phyloP scores from a whole-genome alignment of 37 sponge, comb jelly and placozoan species.

The Amphimedon queenslandica region DNA sequence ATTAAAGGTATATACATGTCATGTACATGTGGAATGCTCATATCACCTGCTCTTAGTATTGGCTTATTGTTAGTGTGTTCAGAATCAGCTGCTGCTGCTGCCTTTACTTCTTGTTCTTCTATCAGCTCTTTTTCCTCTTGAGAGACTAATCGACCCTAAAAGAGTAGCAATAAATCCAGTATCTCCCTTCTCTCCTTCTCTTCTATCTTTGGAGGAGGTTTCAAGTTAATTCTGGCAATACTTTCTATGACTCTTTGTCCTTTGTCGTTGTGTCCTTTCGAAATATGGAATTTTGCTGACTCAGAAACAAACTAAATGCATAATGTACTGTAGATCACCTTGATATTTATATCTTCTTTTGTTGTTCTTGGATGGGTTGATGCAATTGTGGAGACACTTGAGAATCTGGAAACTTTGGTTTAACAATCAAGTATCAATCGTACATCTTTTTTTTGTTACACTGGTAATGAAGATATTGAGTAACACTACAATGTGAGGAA shows the following conservation, averaged over 20 bases:
- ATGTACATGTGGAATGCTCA: no score
- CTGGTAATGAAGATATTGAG: neutral
- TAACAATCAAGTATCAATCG: slow-evolving; percentile 17
- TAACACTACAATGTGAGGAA: slow-evolving; percentile 15
- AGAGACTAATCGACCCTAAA: slow-evolving; percentile 30
- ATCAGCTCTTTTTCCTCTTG: slow-evolving; percentile 46
- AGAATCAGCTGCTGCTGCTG: no score
- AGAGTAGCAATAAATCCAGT: neutral
- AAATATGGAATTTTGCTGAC: slow-evolving; percentile 59
- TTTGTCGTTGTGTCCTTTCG: slow-evolving; percentile 35
- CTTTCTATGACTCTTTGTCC: slow-evolving; percentile 47
- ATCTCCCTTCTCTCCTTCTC: neutral
- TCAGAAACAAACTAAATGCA: slow-evolving; percentile 56
- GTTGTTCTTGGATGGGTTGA: slow-evolving; percentile 19
- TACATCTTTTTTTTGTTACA: slow-evolving; percentile 15
- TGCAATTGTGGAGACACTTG: slow-evolving; percentile 47
- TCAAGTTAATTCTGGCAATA: slow-evolving; percentile 53
- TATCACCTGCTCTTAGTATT: no score
- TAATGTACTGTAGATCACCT: slow-evolving; percentile 12
- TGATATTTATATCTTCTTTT: slow-evolving; percentile 12
- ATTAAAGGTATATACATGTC: no score
- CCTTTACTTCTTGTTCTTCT: neutral
- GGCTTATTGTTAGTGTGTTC: no score
- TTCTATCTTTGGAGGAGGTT: slow-evolving; percentile 12
- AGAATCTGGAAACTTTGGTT: slow-evolving; percentile 61